Evolutionary conservation across 2,113 vertebrate genomes (phyloP), one percentile per base, ranked within the genome.

Genomic region (Sardina pilchardus): DNA sequence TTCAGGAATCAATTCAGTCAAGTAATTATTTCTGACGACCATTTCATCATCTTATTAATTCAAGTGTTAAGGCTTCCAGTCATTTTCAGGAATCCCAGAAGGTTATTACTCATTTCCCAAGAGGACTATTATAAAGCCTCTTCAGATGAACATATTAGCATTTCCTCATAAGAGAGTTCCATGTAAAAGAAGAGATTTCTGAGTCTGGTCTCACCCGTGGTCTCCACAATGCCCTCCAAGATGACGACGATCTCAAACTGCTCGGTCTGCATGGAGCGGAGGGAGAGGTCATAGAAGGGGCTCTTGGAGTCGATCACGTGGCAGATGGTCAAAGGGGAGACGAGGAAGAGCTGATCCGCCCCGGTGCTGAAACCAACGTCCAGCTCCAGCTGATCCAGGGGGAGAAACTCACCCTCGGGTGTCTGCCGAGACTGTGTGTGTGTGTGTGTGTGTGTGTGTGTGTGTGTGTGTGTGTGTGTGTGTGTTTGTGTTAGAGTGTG

Each of bases 171-270:
- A 24, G n/a, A n/a, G n/a, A n/a, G 53, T 24, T 6, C 19, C 53
- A 5, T 17, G 26, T 53, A 78, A 71, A 71, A 19, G 21, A 26
- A 7, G 59, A 12, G 16, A 45, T 59, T 81, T 53, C 43, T 80
- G 9, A 16, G 1, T 6, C 45, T 34, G 24, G 47, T 91, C 96
- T 97, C 91, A 97, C 97, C 97, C 5, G 96, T 97, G 7, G 97
- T 97, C 87, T 97, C 97, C 86, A 97, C 97, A 83, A 97, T 97
- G 81, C 97, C 97, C 90, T 97, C 97, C 83, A 97, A 95, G 93
- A 97, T 97, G 93, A 97, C 97, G 81, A 97, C 97, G 50, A 97
- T 97, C 94, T 97, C 97, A 30, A 97, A 97, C 89, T 97, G 96
- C 92, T 97, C 96, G 0, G 88, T 96, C 45, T 96, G 95, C 95